Evolutionary conservation across 2,888 invertebrate genomes (phyloP), one percentile per base, ranked within the genome.

Genomic region (Oscheius sp.): DNA sequence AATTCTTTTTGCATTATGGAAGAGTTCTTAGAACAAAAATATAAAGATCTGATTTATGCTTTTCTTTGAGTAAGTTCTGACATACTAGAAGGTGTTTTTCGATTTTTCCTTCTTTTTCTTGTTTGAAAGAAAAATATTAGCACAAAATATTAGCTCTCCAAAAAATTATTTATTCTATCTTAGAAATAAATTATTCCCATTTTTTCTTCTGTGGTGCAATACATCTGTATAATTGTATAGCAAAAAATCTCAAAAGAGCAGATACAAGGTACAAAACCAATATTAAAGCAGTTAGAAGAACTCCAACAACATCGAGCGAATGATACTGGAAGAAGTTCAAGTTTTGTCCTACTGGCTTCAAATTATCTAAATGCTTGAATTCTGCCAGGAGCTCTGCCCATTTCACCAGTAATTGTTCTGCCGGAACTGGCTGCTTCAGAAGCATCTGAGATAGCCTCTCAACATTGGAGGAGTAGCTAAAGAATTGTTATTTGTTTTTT

Each of bases 331-430:
- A 59, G 64, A 75, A 73, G 49, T 76, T 75, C 24, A 81, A 70
- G 32, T 74, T 45, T 17, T 71, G 73, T 2, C 80, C 75, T 2
- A 72, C 73, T 0, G 81, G 81, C 1, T 59, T 64, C 67, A 77
- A 41, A 24, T 74, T 77, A 17, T 77, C 77, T 3, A 76, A 67
- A n/a, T 50, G 50, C 51, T 78, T 77, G 74, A 79, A 79, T 67
- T 78, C 74, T 8, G 78, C 81, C 20, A 77, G 45, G 62, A 81
- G 78, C 50, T 76, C 79, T 0, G 81, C 74, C 79, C 79, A 81
- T 49, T 62, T 57, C 2, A 78, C 68, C 22, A 81, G 77, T 26
- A 76, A 71, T 49, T 73, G 70, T 44, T 74, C 74, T 1, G 78
- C 65, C 24, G 75, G 72, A 9, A 78, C 64, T 2, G 81, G 81